These are phyloP conservation scores for Drepanosiphum platanoidis DNA, from an alignment of 2,888 invertebrate genomes.

Conservation along the genomic window DNA sequence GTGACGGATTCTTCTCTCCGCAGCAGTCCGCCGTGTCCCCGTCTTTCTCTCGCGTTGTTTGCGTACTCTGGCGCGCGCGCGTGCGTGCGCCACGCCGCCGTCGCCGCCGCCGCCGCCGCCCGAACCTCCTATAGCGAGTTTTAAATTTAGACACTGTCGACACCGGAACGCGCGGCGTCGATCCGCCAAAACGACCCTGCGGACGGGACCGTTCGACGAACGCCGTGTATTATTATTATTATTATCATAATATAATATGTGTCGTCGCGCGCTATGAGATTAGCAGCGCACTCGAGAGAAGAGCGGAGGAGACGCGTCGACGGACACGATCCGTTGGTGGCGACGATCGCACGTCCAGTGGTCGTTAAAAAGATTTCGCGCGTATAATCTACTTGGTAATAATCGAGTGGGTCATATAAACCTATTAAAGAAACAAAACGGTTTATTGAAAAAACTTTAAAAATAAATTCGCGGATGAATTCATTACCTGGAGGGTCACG, in stretches of 20 bases:
- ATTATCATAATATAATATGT: neutral
- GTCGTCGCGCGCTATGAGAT: neutral
- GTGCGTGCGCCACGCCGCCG: neutral
- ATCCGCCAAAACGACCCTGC: conserved; percentile 19
- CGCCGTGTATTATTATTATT: too few relatives aligned
- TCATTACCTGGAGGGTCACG: too few relatives aligned
- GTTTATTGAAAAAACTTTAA: too few relatives aligned
- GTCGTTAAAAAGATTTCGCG: conserved; percentile 2
- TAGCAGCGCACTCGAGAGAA: neutral
- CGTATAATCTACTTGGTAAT: neutral
- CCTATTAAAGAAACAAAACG: too few relatives aligned
- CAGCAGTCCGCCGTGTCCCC: neutral
- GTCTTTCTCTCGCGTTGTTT: neutral
- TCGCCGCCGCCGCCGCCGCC: neutral
- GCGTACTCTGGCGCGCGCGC: neutral
- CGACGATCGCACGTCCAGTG: neutral
- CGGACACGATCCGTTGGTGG: conserved; percentile 24
- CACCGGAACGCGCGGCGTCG: neutral
- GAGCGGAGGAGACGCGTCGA: too few relatives aligned
- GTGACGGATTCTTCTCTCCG: conserved; percentile 30
- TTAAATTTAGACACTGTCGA: conserved; percentile 41
- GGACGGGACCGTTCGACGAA: neutral
- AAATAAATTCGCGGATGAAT: too few relatives aligned
- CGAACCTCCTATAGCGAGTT: conserved; percentile 1
- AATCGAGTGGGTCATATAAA: too few relatives aligned